phyloP scores from a whole-genome alignment of 1,140 invertebrate species.

The Hormaphis cornu region DNA sequence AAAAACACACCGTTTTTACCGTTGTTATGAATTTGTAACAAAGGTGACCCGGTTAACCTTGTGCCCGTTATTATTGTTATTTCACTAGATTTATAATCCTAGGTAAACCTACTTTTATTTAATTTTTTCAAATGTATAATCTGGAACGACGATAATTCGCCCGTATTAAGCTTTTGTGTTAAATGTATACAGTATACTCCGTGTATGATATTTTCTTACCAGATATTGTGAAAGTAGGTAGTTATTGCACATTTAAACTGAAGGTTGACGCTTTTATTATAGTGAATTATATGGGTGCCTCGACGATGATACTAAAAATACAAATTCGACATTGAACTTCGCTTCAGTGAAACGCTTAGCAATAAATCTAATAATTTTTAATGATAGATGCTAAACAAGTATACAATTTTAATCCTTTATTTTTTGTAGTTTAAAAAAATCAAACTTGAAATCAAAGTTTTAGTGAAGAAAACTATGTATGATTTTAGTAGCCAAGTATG shows the following conservation, averaged over 20 bases:
- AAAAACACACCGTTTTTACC: neutral
- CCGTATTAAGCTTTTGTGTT: no score
- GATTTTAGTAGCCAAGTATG: no score
- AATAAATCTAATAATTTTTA: no score
- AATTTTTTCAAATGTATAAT: neutral
- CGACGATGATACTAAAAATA: neutral
- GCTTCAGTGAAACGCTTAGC: neutral
- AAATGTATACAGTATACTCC: neutral
- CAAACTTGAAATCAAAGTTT: no score
- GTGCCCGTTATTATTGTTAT: neutral
- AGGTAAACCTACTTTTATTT: neutral
- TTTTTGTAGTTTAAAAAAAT: no score
- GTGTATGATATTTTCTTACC: no score
- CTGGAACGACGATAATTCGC: no score
- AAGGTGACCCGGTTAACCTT: slow-evolving; percentile 14
- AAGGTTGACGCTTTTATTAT: neutral
- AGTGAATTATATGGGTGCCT: neutral
- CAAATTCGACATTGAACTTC: neutral
- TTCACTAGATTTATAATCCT: neutral
- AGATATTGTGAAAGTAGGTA: no score
- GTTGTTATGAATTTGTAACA: no score
- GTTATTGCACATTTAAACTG: neutral
- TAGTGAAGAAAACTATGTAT: no score
- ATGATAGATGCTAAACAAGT: no score
- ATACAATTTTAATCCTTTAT: no score